Conservation (phyloP, 2,113 vertebrate genomes). For the Actenoides hombroni region DNA sequence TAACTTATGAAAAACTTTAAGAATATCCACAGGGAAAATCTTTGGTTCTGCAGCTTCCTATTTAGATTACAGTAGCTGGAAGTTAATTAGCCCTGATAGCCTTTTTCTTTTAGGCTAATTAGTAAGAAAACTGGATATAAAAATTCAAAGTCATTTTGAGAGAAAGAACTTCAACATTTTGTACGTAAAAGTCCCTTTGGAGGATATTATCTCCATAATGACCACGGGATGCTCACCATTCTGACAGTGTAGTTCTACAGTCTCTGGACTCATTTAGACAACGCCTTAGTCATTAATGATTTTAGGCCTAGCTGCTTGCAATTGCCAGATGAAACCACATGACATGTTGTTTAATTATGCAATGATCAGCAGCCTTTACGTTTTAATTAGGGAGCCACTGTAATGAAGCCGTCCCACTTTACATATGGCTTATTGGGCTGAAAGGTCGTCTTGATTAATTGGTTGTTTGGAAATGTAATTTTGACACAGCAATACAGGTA, state of each 20-base stretch:
- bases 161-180: conserved; percentile 43
- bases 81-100: conserved; percentile 74
- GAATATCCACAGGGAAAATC: conserved; percentile 40
- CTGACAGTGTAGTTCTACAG: conserved; percentile 18
- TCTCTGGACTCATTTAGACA: conserved; percentile 55
- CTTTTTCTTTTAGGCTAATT: conserved; percentile 74
- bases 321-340: conserved; percentile 58
- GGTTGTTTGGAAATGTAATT: conserved; percentile 74
- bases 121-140: conserved; percentile 65
- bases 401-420: conserved; percentile 73
- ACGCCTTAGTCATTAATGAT: conserved; percentile 39
- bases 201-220: conserved; percentile 66
- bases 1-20: conserved; percentile 10
- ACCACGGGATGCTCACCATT: conserved; percentile 41
- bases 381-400: conserved; percentile 78
- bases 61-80: conserved; percentile 56
- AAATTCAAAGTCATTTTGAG: conserved; percentile 61
- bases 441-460: conserved; percentile 77
- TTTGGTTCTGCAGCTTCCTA: conserved; percentile 39
- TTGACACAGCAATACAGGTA: conserved; percentile 69
- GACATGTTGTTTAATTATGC: conserved; percentile 79
- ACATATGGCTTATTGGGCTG: conserved; percentile 41
- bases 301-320: conserved; percentile 39
- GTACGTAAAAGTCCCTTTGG: conserved; percentile 43
- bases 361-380: conserved; percentile 79